Evolutionary conservation across 2,113 vertebrate species (phyloP).

Genomic region (Arvicanthis niloticus): DNA sequence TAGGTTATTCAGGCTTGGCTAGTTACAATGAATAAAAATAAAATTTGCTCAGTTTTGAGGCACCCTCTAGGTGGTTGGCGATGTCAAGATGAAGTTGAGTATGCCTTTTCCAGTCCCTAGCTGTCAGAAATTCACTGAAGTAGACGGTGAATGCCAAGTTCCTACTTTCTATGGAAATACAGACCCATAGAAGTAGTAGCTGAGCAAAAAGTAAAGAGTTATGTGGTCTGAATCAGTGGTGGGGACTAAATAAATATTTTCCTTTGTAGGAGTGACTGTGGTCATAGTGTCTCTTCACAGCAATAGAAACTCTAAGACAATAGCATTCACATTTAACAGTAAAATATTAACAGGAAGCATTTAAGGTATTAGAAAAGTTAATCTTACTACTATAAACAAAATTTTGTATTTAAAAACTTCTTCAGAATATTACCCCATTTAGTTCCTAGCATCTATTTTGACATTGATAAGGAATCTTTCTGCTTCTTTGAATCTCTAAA

Average conservation of each 20-base stretch:
- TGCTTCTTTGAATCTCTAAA: not conserved
- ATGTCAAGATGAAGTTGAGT: not conserved
- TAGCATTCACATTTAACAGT: not conserved
- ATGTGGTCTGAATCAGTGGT: not conserved
- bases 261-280: too few relatives aligned
- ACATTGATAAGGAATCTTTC: not conserved
- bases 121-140: not conserved
- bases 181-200: not conserved
- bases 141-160: not conserved
- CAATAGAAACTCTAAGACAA: too few relatives aligned
- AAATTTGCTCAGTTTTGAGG: not conserved
- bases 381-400: constrained; percentile 1
- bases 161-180: not conserved
- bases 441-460: constrained; percentile 7
- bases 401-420: not conserved
- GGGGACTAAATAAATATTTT: not conserved
- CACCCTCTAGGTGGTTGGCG: not conserved
- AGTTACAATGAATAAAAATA: not conserved
- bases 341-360: constrained; percentile 1
- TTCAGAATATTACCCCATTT: not conserved
- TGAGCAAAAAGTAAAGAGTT: not conserved
- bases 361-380: not conserved
- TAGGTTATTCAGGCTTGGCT: not conserved
- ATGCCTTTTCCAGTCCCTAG: not conserved
- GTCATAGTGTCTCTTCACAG: too few relatives aligned